phyloP scores from a whole-genome alignment of 2,888 invertebrate species.

The Limnephilus marmoratus region DNA sequence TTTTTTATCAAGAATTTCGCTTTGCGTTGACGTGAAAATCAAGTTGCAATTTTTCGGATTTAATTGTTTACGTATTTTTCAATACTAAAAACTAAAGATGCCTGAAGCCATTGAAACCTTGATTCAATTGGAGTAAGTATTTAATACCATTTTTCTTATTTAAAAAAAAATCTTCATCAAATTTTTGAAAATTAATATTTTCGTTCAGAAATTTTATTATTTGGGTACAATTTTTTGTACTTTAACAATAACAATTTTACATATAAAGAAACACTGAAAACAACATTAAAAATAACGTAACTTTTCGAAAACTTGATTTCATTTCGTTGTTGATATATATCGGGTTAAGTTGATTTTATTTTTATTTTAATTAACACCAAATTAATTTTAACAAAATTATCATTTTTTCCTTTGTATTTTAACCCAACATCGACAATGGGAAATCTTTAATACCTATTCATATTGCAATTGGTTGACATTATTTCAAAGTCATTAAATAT shows the following conservation, averaged over 20 bases:
- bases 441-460: neutral
- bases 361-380: no score
- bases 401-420: neutral
- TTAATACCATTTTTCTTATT: neutral
- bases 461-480: neutral
- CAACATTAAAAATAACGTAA: no score
- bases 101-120: slow-evolving; percentile 66
- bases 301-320: no score
- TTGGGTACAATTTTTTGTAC: no score
- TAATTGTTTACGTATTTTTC: slow-evolving; percentile 34
- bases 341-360: no score
- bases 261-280: no score
- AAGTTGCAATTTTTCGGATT: slow-evolving; percentile 35
- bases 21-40: slow-evolving; percentile 36
- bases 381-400: no score
- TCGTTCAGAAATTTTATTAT: no score
- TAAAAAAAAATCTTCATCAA: neutral
- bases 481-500: neutral
- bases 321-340: no score
- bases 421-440: neutral
- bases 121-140: slow-evolving; percentile 61
- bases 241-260: no score
- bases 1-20: slow-evolving; percentile 29
- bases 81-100: slow-evolving; percentile 60
- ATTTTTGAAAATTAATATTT: neutral